A percentile compares a stretch with the other conserved stretches of the same genome.
Conservation (phyloP, 1,140 invertebrate species). For the Neodiprion lecontei region DNA sequence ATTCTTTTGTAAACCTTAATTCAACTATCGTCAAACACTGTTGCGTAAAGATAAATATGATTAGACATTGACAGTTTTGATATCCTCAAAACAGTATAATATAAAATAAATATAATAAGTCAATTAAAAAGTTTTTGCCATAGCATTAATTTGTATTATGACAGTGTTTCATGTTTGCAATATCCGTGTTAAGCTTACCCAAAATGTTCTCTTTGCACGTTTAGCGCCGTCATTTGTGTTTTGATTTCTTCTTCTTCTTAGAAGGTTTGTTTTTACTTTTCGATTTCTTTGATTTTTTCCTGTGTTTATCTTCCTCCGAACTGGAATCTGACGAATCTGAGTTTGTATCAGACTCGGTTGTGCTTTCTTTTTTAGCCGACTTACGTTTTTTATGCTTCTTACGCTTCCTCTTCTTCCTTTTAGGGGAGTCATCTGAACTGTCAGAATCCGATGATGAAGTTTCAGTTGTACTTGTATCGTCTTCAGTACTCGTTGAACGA, state of each 20-base stretch:
- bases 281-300: slow-evolving; percentile 60
- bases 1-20: too few species aligned
- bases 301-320: slow-evolving; percentile 60
- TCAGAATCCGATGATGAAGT: slow-evolving; percentile 47
- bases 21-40: too few species aligned
- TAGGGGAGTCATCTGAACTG: slow-evolving; percentile 57
- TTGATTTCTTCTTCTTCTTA: slow-evolving; percentile 66
- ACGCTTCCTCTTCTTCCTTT: slow-evolving; percentile 55
- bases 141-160: not conserved
- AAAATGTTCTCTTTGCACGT: not conserved
- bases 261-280: slow-evolving; percentile 59
- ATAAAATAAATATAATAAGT: not conserved
- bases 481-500: slow-evolving; percentile 43
- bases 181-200: not conserved
- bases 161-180: not conserved
- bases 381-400: slow-evolving; percentile 57
- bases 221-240: slow-evolving; percentile 60
- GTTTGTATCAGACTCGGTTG: slow-evolving; percentile 52
- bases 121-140: not conserved
- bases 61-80: not conserved
- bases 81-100: not conserved
- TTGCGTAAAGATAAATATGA: too few species aligned
- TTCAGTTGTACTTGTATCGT: slow-evolving; percentile 45
- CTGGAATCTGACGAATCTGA: slow-evolving; percentile 58
- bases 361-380: slow-evolving; percentile 46